A percentile compares a stretch with the other conserved stretches of the same genome.
Evolutionary conservation across 92 coral and sea anemone species (phyloP).

Genomic region (Galaxea fascicularis): DNA sequence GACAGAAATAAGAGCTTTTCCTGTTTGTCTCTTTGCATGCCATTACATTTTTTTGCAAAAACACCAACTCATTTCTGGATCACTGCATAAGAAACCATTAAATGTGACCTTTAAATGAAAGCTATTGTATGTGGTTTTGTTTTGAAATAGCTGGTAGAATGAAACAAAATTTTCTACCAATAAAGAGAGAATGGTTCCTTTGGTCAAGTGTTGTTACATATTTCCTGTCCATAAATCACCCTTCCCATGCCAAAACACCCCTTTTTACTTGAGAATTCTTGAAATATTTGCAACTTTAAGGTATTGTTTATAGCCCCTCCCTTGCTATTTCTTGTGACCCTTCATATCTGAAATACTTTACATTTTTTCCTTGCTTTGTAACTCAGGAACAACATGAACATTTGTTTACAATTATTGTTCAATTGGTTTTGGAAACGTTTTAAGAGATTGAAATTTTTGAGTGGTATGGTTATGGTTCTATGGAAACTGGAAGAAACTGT

Average conservation of each 20-base stretch:
- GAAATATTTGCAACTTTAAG: not conserved
- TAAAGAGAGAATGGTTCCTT: too few species aligned
- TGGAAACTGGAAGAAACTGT: not conserved
- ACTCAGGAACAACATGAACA: too few species aligned
- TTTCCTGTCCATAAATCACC: not conserved
- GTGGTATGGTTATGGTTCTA: not conserved
- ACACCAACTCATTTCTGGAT: not conserved
- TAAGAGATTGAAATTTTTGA: too few species aligned
- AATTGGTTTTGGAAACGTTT: too few species aligned
- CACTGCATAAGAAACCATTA: not conserved
- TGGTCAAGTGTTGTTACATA: not conserved
- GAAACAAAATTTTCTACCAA: too few species aligned
- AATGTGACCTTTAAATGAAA: not conserved
- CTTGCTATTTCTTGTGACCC: not conserved
- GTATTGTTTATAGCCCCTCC: not conserved
- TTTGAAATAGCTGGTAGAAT: too few species aligned
- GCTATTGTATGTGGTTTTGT: not conserved
- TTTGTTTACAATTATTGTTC: not conserved
- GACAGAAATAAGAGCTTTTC: conserved; percentile 19
- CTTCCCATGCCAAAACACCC: not conserved
- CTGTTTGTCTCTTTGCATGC: not conserved
- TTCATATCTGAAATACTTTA: not conserved
- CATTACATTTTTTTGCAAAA: conserved; percentile 4
- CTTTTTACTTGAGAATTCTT: not conserved
- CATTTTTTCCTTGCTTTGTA: not conserved